Percentiles rank a stretch among this genome's conserved stretches.
Evolutionary conservation across 2,797 vertebrate genomes (phyloP).

Genomic region (Gouania willdenowi): DNA sequence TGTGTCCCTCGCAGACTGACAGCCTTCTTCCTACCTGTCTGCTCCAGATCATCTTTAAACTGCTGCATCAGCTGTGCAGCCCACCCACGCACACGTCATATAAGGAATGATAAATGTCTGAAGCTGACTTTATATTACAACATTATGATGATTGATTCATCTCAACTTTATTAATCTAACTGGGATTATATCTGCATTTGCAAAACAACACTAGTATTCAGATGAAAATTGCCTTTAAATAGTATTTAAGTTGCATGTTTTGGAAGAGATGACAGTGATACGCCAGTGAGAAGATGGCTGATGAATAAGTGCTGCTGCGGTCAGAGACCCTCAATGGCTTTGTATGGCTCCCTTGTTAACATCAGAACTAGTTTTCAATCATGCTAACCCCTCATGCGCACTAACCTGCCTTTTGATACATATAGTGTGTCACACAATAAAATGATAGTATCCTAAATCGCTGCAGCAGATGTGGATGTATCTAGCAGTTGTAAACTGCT

Average conservation of each 20-base stretch:
- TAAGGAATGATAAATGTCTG: neutral
- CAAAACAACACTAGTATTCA: too few relatives aligned
- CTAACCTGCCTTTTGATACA: slow-evolving; percentile 65
- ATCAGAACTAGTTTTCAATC: slow-evolving; percentile 58
- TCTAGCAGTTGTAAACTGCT: slow-evolving; percentile 47
- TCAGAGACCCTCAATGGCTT: slow-evolving; percentile 31
- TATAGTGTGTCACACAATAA: slow-evolving; percentile 68
- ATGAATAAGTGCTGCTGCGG: slow-evolving; percentile 24
- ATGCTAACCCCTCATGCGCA: slow-evolving; percentile 57
- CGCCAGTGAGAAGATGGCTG: slow-evolving; percentile 23
- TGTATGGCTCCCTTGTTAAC: slow-evolving; percentile 41
- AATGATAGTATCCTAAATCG: slow-evolving; percentile 56
- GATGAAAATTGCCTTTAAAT: too few relatives aligned
- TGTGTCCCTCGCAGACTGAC: slow-evolving; percentile 16
- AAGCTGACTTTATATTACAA: neutral
- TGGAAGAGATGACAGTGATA: slow-evolving; percentile 34
- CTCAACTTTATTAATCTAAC: too few relatives aligned
- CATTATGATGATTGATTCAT: neutral
- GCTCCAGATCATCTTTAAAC: neutral
- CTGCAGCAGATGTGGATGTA: slow-evolving; percentile 63
- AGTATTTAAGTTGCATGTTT: too few relatives aligned
- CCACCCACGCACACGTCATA: slow-evolving; percentile 28
- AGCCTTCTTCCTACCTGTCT: slow-evolving; percentile 5
- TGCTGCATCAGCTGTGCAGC: slow-evolving; percentile 12
- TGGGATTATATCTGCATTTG: too few relatives aligned